Percentiles rank a stretch among this genome's conserved stretches.
Conservation (phyloP, 2,888 invertebrate species). For the Elgonia sp. region DNA sequence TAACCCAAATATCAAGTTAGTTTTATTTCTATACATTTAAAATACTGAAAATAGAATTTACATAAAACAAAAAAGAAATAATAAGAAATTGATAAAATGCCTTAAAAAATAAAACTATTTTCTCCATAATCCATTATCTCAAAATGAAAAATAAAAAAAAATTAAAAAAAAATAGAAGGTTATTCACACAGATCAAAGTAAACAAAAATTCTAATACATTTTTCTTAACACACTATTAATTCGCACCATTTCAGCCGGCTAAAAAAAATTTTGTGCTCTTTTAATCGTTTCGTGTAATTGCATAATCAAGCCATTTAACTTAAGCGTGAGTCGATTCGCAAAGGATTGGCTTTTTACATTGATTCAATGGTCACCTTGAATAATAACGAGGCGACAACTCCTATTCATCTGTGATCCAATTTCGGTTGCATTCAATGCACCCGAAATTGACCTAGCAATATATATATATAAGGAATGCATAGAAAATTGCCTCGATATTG, state of each 20-base stretch:
- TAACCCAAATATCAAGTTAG: too few relatives aligned
- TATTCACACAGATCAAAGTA: not conserved
- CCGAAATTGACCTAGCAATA: constrained; percentile 48
- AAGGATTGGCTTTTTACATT: constrained; percentile 68
- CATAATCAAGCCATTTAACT: constrained; percentile 69
- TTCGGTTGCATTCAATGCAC: constrained; percentile 42
- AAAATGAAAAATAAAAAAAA: not conserved
- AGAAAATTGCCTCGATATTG: constrained; percentile 50
- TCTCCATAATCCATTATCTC: too few relatives aligned
- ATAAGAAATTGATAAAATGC: too few relatives aligned
- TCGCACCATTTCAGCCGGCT: not conserved
- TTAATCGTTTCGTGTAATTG: constrained; percentile 60
- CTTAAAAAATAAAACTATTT: too few relatives aligned
- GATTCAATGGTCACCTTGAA: constrained; percentile 68
- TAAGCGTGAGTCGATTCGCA: constrained; percentile 66
- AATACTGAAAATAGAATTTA: too few relatives aligned
- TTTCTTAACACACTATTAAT: too few relatives aligned
- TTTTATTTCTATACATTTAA: too few relatives aligned
- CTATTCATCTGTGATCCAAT: constrained; percentile 40
- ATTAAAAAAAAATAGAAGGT: not conserved
- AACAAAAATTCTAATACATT: not conserved
- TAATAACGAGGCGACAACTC: constrained; percentile 70
- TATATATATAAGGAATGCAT: constrained; percentile 48
- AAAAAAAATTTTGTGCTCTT: constrained; percentile 49
- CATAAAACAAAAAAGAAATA: too few relatives aligned